Conservation (phyloP, 1,140 invertebrate genomes). For the Rhynchophorus ferrugineus region DNA sequence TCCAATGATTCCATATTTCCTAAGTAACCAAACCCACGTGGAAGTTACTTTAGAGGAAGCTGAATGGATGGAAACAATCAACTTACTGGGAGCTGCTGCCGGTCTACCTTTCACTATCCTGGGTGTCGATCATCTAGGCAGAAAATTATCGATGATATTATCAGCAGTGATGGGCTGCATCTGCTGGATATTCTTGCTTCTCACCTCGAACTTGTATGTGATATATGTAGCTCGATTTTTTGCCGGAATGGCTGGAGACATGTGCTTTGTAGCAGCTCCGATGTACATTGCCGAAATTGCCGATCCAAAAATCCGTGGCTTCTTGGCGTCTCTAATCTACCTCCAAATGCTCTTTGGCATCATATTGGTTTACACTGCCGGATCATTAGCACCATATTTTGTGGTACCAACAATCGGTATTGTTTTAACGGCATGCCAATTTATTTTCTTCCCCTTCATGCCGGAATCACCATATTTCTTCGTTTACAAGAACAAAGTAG, state of each 20-base stretch:
- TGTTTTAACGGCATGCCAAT: slow-evolving; percentile 9
- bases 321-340: slow-evolving; percentile 26
- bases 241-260: slow-evolving; percentile 29
- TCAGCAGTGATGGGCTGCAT: slow-evolving; percentile 50
- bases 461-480: slow-evolving; percentile 33
- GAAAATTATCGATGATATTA: slow-evolving; percentile 51
- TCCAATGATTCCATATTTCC: slow-evolving; percentile 38
- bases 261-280: slow-evolving; percentile 31
- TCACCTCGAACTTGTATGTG: slow-evolving; percentile 38
- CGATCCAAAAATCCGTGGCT: slow-evolving; percentile 29
- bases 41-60: slow-evolving; percentile 28
- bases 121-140: slow-evolving; percentile 53
- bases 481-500: slow-evolving; percentile 34
- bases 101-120: slow-evolving; percentile 48
- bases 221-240: slow-evolving; percentile 45
- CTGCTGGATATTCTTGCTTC: slow-evolving; percentile 53
- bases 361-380: slow-evolving; percentile 26
- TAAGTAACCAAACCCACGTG: slow-evolving; percentile 34
- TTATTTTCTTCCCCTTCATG: slow-evolving; percentile 27
- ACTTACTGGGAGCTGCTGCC: slow-evolving; percentile 52
- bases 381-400: slow-evolving; percentile 22
- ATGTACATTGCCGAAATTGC: slow-evolving; percentile 35
- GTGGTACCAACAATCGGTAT: slow-evolving; percentile 23
- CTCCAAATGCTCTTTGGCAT: slow-evolving; percentile 29
- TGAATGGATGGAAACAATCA: slow-evolving; percentile 53